These are phyloP conservation scores for Carcinoscorpius rotundicauda DNA, from an alignment of 1,140 invertebrate species.

Conservation along the genomic window DNA sequence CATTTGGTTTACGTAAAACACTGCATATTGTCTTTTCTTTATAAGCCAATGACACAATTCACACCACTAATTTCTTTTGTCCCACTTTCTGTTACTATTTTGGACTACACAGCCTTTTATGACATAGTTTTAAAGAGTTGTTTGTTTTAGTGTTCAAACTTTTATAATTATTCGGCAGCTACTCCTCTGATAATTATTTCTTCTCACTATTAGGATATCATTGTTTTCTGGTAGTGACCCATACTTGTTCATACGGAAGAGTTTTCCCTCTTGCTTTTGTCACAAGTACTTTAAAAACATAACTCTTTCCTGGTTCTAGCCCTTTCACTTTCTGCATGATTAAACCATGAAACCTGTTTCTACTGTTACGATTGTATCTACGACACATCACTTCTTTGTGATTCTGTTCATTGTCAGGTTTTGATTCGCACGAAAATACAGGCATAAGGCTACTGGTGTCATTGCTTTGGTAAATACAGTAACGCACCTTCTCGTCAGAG, in stretches of 20 bases:
- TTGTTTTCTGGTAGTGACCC: constrained; percentile 16
- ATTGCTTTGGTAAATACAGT: constrained; percentile 30
- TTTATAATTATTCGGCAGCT: no score
- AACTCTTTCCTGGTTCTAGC: constrained; percentile 26
- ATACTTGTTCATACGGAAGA: constrained; percentile 26
- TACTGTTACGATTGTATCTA: constrained; percentile 21
- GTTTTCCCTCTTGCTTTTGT: constrained; percentile 26
- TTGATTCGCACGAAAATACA: background rate
- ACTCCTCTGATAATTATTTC: no score
- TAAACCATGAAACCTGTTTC: constrained; percentile 20
- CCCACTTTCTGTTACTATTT: no score
- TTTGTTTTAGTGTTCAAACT: no score
- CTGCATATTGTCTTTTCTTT: no score
- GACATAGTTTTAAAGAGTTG: no score
- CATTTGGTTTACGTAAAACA: no score
- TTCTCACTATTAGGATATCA: background rate
- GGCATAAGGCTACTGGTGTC: background rate
- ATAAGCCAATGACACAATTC: no score
- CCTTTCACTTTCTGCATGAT: constrained; percentile 27
- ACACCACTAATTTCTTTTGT: no score
- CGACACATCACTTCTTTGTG: constrained; percentile 25
- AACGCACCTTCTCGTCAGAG: constrained; percentile 27
- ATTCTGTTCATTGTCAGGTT: constrained; percentile 10
- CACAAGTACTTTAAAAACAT: constrained; percentile 31
- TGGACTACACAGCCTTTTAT: no score